Evolutionary conservation across 2,888 invertebrate genomes (phyloP).

Genomic region (Epinotia bilunana): DNA sequence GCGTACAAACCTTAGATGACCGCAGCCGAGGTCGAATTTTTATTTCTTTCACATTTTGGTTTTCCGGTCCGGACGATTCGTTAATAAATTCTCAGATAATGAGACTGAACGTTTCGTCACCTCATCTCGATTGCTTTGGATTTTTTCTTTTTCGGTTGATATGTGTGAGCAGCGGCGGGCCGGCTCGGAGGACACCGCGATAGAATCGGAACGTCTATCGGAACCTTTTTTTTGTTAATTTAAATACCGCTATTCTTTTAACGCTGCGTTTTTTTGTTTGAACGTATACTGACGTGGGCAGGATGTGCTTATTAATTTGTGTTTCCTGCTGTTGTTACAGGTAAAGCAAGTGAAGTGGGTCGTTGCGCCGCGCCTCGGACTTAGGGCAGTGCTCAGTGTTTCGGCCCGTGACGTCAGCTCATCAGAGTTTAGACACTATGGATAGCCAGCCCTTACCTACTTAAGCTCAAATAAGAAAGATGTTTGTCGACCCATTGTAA

Average conservation of each 20-base stretch:
- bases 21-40: slow-evolving; percentile 84
- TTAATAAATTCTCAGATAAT: slow-evolving; percentile 85
- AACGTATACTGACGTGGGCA: slow-evolving; percentile 50
- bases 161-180: slow-evolving; percentile 82
- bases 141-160: slow-evolving; percentile 76
- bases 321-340: slow-evolving; percentile 70
- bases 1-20: slow-evolving; percentile 82
- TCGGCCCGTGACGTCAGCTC: slow-evolving; percentile 53
- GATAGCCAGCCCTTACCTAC: slow-evolving; percentile 58
- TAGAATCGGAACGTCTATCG: slow-evolving; percentile 78
- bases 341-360: slow-evolving; percentile 74
- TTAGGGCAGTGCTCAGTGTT: slow-evolving; percentile 75
- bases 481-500: slow-evolving; percentile 52
- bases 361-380: slow-evolving; percentile 66
- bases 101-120: slow-evolving; percentile 85
- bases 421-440: slow-evolving; percentile 37
- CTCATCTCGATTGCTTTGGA: slow-evolving; percentile 82
- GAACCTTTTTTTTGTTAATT: slow-evolving; percentile 75
- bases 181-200: slow-evolving; percentile 65
- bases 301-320: slow-evolving; percentile 46
- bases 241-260: slow-evolving; percentile 79
- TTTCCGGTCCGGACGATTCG: slow-evolving; percentile 83
- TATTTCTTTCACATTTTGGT: slow-evolving; percentile 84
- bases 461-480: slow-evolving; percentile 59
- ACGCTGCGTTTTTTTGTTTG: slow-evolving; percentile 61